Conservation (phyloP, 1,140 invertebrate species). For the Caenorhabditis tropicalis region DNA sequence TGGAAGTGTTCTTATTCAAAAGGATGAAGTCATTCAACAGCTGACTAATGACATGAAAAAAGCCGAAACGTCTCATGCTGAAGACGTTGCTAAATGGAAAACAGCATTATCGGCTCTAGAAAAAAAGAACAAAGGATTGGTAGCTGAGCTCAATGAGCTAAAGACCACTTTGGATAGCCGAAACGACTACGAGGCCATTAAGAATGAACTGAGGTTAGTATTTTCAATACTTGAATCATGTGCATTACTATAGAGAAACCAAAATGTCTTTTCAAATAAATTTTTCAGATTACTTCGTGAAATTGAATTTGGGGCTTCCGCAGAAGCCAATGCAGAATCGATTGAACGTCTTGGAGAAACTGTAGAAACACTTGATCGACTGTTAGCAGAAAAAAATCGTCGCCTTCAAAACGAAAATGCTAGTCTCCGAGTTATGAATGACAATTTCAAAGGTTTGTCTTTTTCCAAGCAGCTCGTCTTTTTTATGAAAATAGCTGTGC, state of each 20-base stretch:
- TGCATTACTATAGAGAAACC: neutral
- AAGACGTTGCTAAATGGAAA: conserved; percentile 18
- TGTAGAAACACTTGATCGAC: conserved; percentile 46
- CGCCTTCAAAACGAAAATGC: conserved; percentile 53
- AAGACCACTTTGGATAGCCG: conserved; percentile 32
- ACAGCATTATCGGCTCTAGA: neutral
- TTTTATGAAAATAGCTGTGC: neutral
- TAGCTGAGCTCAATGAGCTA: conserved; percentile 32
- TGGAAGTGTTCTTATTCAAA: conserved; percentile 51
- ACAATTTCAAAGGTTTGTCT: conserved; percentile 41
- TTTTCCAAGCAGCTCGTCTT: neutral
- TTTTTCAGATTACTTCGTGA: conserved; percentile 49
- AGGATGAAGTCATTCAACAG: conserved; percentile 49
- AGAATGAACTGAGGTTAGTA: conserved; percentile 50
- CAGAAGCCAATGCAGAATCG: conserved; percentile 46
- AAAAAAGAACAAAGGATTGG: neutral
- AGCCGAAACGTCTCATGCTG: neutral
- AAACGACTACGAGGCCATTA: conserved; percentile 53
- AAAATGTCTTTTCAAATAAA: neutral
- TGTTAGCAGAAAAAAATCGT: conserved; percentile 50
- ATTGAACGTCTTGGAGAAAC: conserved; percentile 46
- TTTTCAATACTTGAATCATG: neutral
- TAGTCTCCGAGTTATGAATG: conserved; percentile 24
- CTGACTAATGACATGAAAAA: conserved; percentile 22
- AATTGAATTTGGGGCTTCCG: conserved; percentile 50